Evolutionary conservation across 2,888 invertebrate species (phyloP).

Genomic region (Hartigia nigra): DNA sequence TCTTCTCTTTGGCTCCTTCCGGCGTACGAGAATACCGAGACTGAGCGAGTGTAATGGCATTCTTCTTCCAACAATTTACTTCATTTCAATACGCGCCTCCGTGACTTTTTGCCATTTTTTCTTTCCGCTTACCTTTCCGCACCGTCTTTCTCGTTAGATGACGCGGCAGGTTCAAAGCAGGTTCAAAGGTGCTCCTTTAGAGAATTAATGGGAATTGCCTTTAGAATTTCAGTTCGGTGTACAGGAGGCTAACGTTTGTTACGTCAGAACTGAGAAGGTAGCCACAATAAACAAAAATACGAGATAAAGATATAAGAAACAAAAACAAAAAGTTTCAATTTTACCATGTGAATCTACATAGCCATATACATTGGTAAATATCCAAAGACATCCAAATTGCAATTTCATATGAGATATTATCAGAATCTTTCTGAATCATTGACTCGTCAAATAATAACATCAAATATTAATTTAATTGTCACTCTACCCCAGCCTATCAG

Average conservation of each 20-base stretch:
- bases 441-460: background rate
- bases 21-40: background rate
- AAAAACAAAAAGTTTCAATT: background rate
- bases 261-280: background rate
- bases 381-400: no score
- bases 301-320: background rate
- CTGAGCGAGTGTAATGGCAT: constrained; percentile 39
- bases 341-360: background rate
- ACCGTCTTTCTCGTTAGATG: background rate
- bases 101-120: constrained; percentile 11
- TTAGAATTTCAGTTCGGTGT: background rate
- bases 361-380: no score
- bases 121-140: constrained; percentile 16
- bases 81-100: constrained; percentile 16
- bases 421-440: background rate
- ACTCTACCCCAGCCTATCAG: background rate
- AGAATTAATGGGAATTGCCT: background rate
- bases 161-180: constrained; percentile 2
- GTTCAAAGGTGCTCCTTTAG: background rate
- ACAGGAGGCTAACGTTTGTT: background rate
- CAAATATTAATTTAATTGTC: background rate
- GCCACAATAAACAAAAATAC: background rate
- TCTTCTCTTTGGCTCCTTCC: constrained; percentile 22
- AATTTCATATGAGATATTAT: background rate
- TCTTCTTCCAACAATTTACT: constrained; percentile 42